phyloP scores from a whole-genome alignment of 2,797 vertebrate species.

The Balearica regulorum region DNA sequence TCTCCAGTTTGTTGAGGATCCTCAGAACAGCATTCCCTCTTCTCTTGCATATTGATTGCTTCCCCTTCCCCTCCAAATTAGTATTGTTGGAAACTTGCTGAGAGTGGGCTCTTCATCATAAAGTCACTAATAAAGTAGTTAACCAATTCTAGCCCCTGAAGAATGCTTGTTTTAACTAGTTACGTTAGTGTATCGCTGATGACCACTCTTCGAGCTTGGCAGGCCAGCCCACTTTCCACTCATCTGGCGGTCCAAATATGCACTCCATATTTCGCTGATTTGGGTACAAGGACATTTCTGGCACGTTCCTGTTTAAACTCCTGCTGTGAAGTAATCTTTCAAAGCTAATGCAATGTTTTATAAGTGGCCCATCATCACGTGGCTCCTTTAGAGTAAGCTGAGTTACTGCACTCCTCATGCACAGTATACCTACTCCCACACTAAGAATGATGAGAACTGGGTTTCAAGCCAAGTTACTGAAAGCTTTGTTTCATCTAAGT shows the following conservation, averaged over 20 bases:
- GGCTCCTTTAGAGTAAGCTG: background rate
- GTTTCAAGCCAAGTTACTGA: background rate
- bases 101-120: background rate
- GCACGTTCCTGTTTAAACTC: background rate
- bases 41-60: background rate
- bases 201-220: background rate
- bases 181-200: background rate
- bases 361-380: background rate
- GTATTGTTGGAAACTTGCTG: background rate
- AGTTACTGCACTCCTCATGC: background rate
- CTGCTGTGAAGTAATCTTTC: background rate
- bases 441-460: background rate
- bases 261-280: background rate
- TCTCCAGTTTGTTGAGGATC: background rate
- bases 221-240: background rate
- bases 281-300: background rate
- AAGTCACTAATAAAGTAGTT: background rate
- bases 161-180: background rate
- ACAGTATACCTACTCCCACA: background rate
- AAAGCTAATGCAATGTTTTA: background rate
- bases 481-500: background rate
- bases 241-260: background rate
- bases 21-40: background rate
- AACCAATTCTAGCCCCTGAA: background rate
- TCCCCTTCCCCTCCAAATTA: background rate